Conservation (phyloP, 2,797 vertebrate genomes). For the Simalia tracyae region DNA sequence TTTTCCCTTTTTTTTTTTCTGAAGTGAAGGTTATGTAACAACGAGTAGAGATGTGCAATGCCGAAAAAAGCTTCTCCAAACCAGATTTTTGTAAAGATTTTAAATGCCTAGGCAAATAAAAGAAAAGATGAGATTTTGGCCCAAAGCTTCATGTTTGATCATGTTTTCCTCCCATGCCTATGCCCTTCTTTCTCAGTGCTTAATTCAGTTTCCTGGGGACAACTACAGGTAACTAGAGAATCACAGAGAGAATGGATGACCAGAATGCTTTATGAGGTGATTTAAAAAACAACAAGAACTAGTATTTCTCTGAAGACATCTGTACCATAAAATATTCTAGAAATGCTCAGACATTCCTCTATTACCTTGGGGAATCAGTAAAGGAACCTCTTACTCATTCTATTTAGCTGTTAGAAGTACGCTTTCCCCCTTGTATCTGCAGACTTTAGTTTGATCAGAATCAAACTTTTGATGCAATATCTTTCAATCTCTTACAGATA, state of each 20-base stretch:
- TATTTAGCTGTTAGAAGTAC: conserved; percentile 22
- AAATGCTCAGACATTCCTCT: conserved; percentile 32
- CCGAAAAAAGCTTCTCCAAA: background rate
- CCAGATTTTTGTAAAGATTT: background rate
- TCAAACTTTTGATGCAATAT: conserved; percentile 19
- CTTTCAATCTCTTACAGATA: background rate
- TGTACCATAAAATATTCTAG: conserved; percentile 45
- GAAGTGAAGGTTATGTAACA: conserved; percentile 46
- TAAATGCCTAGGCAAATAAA: conserved; percentile 16
- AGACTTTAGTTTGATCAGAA: conserved; percentile 26
- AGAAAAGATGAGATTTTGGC: background rate
- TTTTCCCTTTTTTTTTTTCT: background rate
- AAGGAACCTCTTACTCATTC: conserved; percentile 48
- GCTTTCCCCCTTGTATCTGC: background rate
- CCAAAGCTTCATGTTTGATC: conserved; percentile 46
- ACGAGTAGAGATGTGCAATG: conserved; percentile 53
- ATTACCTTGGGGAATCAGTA: conserved; percentile 51
- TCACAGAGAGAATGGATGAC: conserved; percentile 23
- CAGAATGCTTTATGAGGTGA: background rate
- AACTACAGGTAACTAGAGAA: conserved; percentile 44
- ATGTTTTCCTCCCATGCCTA: conserved; percentile 38
- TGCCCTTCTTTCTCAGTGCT: conserved; percentile 43
- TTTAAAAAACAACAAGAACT: conserved; percentile 5
- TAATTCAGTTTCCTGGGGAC: conserved; percentile 61
- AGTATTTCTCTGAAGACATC: conserved; percentile 48